A percentile compares a stretch with the other conserved stretches of the same genome.
Evolutionary conservation across 2,113 vertebrate genomes (phyloP).

Genomic region (Motacilla alba): DNA sequence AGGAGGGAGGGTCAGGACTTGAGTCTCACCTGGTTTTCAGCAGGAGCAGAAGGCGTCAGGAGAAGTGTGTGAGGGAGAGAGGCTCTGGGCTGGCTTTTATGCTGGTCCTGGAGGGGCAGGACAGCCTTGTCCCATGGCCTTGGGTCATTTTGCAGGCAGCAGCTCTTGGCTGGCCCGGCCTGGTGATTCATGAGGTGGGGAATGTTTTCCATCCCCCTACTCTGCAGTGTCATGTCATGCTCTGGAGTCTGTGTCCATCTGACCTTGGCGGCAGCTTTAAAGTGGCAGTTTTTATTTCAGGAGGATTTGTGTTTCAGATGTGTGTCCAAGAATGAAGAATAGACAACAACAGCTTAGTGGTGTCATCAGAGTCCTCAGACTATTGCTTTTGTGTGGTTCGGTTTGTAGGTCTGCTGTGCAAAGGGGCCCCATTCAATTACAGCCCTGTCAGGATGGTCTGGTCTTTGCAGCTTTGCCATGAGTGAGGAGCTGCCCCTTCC

Average conservation of each 20-base stretch:
- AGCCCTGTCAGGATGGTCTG: neutral
- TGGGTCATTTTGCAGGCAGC: too few species aligned
- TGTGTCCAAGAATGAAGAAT: neutral
- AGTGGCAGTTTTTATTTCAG: neutral
- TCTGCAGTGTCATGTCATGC: neutral
- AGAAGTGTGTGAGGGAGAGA: too few species aligned
- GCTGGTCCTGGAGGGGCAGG: too few species aligned
- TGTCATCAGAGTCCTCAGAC: neutral
- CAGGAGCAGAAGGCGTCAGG: fast-evolving
- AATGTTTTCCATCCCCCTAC: fast-evolving
- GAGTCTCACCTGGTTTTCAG: neutral
- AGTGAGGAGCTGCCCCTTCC: neutral
- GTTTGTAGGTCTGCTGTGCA: neutral
- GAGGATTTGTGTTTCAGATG: neutral
- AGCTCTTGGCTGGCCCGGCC: too few species aligned
- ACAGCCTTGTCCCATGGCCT: too few species aligned
- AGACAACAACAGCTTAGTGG: neutral
- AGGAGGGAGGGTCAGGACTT: neutral
- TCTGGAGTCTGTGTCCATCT: fast-evolving
- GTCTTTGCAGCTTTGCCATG: neutral
- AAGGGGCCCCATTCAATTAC: neutral
- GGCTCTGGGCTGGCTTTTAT: too few species aligned
- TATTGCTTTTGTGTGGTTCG: neutral
- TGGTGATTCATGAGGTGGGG: neutral
- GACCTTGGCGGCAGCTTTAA: neutral